Evolutionary conservation across 2,113 vertebrate genomes (phyloP).

Genomic region (Colaptes auratus): DNA sequence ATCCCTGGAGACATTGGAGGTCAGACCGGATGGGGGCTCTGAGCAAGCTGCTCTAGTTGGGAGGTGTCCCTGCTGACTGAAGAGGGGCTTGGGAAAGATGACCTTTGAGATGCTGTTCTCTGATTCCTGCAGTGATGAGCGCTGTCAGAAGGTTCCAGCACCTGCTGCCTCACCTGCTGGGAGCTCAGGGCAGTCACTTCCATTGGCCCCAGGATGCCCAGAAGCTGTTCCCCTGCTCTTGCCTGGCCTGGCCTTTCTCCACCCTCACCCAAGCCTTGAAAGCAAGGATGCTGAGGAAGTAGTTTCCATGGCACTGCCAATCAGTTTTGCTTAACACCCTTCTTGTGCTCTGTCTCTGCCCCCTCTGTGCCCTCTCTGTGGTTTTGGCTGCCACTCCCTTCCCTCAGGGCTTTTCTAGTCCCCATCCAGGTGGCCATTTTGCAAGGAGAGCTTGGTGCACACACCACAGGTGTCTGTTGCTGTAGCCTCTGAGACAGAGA

Average conservation of each 20-base stretch:
- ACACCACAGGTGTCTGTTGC: neutral
- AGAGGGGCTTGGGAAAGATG: too few species aligned
- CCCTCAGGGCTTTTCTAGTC: neutral
- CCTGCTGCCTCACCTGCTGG: neutral
- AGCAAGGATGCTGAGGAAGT: neutral
- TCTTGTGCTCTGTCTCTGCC: neutral
- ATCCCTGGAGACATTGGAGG: too few species aligned
- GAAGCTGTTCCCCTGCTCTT: neutral
- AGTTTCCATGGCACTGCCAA: neutral
- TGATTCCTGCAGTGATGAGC: too few species aligned
- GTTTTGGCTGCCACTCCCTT: neutral
- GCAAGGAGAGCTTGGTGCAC: neutral
- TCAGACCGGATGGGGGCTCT: too few species aligned
- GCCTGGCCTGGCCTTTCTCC: neutral
- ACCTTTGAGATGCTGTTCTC: too few species aligned
- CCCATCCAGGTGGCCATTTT: neutral
- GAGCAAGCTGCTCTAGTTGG: too few species aligned
- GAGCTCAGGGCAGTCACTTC: neutral
- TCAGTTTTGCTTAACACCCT: accelerated
- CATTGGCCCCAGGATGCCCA: neutral
- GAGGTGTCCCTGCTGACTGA: too few species aligned
- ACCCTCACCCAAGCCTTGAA: accelerated
- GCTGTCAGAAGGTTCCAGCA: neutral
- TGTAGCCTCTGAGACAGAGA: neutral
- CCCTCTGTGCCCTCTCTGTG: neutral